Evolutionary conservation across 2,888 invertebrate genomes (phyloP).

Genomic region (Dicycla oo): DNA sequence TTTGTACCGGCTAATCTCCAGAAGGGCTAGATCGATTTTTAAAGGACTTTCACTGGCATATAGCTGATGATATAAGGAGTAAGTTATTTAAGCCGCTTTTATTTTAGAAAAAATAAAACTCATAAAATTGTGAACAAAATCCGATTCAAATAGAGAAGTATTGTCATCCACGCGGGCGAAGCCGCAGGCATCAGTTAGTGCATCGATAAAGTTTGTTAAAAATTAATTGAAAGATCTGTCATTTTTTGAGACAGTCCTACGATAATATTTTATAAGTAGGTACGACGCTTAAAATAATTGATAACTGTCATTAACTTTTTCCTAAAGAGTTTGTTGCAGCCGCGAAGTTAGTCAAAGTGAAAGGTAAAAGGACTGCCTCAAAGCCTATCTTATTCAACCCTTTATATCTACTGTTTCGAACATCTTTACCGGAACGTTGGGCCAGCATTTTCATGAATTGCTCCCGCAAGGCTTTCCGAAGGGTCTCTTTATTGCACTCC

Average conservation of each 20-base stretch:
- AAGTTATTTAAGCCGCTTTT: too few species aligned
- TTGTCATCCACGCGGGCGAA: too few species aligned
- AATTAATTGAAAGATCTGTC: background rate
- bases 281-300: slow-evolving; percentile 21
- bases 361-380: slow-evolving; percentile 66
- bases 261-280: background rate
- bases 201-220: background rate
- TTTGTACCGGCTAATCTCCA: too few species aligned
- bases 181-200: too few species aligned
- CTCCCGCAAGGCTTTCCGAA: slow-evolving; percentile 83
- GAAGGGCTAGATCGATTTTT: too few species aligned
- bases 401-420: slow-evolving; percentile 76
- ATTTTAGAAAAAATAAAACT: too few species aligned
- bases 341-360: slow-evolving; percentile 31
- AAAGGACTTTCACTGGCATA: too few species aligned
- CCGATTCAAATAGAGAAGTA: too few species aligned
- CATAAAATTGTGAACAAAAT: too few species aligned
- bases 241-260: background rate
- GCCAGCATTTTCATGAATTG: slow-evolving; percentile 83
- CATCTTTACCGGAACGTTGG: slow-evolving; percentile 80
- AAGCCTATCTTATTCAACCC: slow-evolving; percentile 74
- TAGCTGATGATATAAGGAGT: too few species aligned
- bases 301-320: slow-evolving; percentile 16
- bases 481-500: slow-evolving; percentile 84
- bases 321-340: slow-evolving; percentile 5